A percentile compares a stretch with the other conserved stretches of the same genome.
These are phyloP conservation scores for Todus mexicanus DNA, from an alignment of 2,797 vertebrate genomes.

Conservation along the genomic window DNA sequence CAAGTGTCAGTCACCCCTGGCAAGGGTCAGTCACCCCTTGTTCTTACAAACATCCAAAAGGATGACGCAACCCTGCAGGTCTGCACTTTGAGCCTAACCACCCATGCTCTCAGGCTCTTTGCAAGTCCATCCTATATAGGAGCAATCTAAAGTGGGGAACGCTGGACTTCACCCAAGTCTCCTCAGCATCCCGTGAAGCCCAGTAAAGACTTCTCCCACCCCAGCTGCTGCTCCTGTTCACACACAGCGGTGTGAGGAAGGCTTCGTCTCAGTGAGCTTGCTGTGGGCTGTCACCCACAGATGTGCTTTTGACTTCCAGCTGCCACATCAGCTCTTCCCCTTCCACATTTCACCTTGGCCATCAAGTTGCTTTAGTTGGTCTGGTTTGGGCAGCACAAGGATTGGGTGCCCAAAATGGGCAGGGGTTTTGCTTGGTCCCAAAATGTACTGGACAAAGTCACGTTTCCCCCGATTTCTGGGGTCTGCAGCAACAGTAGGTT, in stretches of 20 bases:
- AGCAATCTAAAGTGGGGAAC: not conserved
- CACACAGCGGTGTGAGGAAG: not conserved
- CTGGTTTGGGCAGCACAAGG: not conserved
- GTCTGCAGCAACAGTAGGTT: conserved; percentile 20
- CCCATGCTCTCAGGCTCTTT: not conserved
- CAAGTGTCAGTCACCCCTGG: not conserved
- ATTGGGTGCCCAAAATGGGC: not conserved
- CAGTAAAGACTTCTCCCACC: not conserved
- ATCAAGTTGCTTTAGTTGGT: not conserved
- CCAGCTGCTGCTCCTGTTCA: not conserved
- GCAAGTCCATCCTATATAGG: not conserved
- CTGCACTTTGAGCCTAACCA: not conserved
- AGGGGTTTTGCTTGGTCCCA: not conserved
- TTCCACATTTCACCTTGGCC: not conserved
- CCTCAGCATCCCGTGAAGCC: not conserved
- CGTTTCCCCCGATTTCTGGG: not conserved
- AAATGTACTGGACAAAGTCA: not conserved
- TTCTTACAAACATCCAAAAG: not conserved
- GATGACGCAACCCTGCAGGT: too few relatives aligned
- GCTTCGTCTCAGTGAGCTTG: not conserved
- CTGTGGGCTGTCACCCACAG: not conserved
- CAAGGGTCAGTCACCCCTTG: not conserved
- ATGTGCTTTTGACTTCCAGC: not conserved
- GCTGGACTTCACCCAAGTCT: not conserved
- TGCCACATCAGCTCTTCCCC: not conserved